Evolutionary conservation across 2,888 invertebrate genomes (phyloP), one percentile per base, ranked within the genome.

Genomic region (Ochropleura leucogaster): DNA sequence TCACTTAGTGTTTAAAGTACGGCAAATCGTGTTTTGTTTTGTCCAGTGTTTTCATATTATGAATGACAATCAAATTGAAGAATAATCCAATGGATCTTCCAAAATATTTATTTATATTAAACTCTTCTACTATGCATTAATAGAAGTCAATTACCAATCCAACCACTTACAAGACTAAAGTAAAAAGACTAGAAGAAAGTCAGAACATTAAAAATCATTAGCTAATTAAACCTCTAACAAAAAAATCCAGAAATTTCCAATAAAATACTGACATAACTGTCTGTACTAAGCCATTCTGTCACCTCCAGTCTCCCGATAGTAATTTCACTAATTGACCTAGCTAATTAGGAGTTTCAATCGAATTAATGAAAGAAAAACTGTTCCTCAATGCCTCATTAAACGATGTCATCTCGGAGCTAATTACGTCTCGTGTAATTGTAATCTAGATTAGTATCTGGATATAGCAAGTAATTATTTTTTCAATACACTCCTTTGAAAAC

Each of bases 261-360:
- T 83, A 80, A 80, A 74, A 1, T 65, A 80, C 44, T 59, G 69
- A 40, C 53, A 69, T 71, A 71, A 71, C 70, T 59, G 79, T 16
- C 72, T 64, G 64, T 70, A 60, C 53, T 66, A 63, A 65, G 53
- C 59, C 42, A 42, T 72, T 82, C 81, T 74, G 80, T 84, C 82
- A 87, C 84, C 82, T 88, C 78, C 78, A 72, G 63, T 69, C 66
- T 64, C 44, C 76, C 62, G 77, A 80, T 82, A 85, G 87, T 92
- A 92, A 93, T 94, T 92, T 90, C 88, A 84, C 88, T 93, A 93
- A 93, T 92, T 92, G 90, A 77, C 82, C 88, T 75, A 68, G 75
- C 85, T 92, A 91, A 93, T 93, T 92, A 90, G 80, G 84, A 86
- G 84, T 86, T 89, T 83, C 84, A 87, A 89, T 90, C 82, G 83